Conservation (phyloP, 2,113 vertebrate genomes). For the Mormoops blainvillei region DNA sequence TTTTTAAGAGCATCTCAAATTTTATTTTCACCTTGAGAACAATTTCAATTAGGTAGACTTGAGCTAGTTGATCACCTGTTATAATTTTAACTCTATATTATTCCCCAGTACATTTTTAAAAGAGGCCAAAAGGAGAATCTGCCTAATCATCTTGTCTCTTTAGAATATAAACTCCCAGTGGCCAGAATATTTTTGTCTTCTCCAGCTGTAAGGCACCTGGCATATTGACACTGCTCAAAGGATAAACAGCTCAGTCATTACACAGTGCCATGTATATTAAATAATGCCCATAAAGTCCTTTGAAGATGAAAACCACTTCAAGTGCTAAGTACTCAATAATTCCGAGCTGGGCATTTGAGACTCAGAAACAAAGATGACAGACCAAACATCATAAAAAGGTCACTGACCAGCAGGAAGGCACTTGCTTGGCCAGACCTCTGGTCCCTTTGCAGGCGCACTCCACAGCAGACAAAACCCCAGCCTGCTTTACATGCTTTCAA, state of each 20-base stretch:
- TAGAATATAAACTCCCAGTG: constrained; percentile 22
- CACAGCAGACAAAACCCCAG: neutral
- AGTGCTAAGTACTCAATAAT: neutral
- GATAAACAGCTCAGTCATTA: constrained; percentile 36
- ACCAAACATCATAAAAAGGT: constrained; percentile 20
- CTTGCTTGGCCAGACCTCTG: neutral
- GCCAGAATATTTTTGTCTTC: constrained; percentile 38
- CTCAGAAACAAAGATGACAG: constrained; percentile 16
- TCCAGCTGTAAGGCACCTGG: constrained; percentile 32
- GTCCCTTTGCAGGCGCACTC: neutral
- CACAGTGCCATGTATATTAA: neutral
- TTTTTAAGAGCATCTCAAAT: constrained; percentile 11
- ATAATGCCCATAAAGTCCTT: constrained; percentile 38
- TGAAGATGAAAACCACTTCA: constrained; percentile 64
- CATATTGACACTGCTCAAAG: neutral
- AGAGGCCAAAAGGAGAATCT: constrained; percentile 29
- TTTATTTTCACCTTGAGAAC: constrained; percentile 51
- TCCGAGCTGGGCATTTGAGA: constrained; percentile 18
- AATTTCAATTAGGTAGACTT: constrained; percentile 42
- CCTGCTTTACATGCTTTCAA: neutral
- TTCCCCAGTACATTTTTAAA: constrained; percentile 49
- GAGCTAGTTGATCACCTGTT: neutral
- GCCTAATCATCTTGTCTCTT: constrained; percentile 39
- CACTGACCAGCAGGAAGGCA: neutral
- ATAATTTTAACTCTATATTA: constrained; percentile 48